A percentile compares a stretch with the other conserved stretches of the same genome.
phyloP scores from a whole-genome alignment of 2,888 invertebrate species.

The Cryptocephalus primarius region DNA sequence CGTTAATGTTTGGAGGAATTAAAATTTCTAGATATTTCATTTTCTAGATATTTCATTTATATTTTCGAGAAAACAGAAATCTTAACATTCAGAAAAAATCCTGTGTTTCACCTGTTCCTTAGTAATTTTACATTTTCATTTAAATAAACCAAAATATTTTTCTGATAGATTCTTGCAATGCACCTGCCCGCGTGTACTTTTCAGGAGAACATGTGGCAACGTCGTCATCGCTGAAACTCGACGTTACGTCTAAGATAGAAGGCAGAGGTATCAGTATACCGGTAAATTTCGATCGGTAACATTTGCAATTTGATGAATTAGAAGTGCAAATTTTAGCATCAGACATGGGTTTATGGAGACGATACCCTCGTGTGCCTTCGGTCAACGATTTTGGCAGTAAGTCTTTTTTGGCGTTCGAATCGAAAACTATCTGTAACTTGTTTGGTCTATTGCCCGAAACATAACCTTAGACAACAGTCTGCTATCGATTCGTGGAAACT shows the following conservation, averaged over 20 bases:
- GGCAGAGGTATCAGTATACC: background rate
- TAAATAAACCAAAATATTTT: too few relatives aligned
- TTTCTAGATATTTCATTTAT: too few relatives aligned
- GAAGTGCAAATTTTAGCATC: background rate
- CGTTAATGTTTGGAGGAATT: too few relatives aligned
- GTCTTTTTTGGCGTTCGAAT: constrained; percentile 5
- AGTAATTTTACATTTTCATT: too few relatives aligned
- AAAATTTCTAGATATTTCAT: too few relatives aligned
- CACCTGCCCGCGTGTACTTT: too few relatives aligned
- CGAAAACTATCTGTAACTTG: background rate
- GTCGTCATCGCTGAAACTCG: background rate
- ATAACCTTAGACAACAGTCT: constrained; percentile 9
- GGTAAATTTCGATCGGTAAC: too few relatives aligned
- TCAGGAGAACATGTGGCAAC: background rate
- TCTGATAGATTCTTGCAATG: too few relatives aligned
- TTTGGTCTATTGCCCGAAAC: background rate
- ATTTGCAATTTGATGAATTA: background rate
- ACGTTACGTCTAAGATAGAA: background rate
- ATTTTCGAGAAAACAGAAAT: too few relatives aligned
- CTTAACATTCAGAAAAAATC: too few relatives aligned
- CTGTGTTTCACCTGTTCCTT: too few relatives aligned
- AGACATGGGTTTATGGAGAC: constrained; percentile 22
- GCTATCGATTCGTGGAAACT: constrained; percentile 10
- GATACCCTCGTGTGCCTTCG: constrained; percentile 24
- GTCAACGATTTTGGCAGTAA: constrained; percentile 23